These are phyloP conservation scores for Phoxinus phoxinus DNA, from an alignment of 2,113 vertebrate species.

Conservation along the genomic window DNA sequence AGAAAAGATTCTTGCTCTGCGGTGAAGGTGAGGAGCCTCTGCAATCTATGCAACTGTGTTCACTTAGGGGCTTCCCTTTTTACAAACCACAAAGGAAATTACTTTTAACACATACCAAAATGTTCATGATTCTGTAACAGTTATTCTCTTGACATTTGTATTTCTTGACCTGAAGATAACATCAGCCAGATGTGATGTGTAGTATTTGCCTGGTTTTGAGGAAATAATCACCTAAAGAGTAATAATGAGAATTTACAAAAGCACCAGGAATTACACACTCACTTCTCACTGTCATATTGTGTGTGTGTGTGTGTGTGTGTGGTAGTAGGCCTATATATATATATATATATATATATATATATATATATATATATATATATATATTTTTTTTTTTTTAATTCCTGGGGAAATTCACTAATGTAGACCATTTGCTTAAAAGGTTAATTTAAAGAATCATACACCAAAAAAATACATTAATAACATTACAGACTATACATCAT, in stretches of 20 bases:
- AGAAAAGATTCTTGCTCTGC: neutral
- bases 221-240: neutral
- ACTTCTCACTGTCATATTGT: neutral
- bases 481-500: neutral
- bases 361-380: neutral
- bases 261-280: neutral
- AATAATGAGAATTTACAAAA: neutral
- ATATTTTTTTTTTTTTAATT: too few species aligned
- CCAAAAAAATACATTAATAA: neutral
- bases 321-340: too few species aligned
- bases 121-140: neutral
- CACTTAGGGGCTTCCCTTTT: constrained; percentile 4
- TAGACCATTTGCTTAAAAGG: neutral
- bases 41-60: neutral
- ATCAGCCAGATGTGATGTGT: neutral
- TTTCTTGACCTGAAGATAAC: neutral
- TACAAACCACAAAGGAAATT: constrained; percentile 4
- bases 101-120: neutral
- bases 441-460: neutral
- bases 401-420: neutral
- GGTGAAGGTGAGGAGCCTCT: neutral
- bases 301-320: too few species aligned
- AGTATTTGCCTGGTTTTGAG: neutral
- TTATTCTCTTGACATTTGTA: neutral
- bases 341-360: too few species aligned